Percentiles rank a stretch among this genome's conserved stretches.
Evolutionary conservation across 2,797 vertebrate species (phyloP).

Genomic region (Tenualosa ilisha): DNA sequence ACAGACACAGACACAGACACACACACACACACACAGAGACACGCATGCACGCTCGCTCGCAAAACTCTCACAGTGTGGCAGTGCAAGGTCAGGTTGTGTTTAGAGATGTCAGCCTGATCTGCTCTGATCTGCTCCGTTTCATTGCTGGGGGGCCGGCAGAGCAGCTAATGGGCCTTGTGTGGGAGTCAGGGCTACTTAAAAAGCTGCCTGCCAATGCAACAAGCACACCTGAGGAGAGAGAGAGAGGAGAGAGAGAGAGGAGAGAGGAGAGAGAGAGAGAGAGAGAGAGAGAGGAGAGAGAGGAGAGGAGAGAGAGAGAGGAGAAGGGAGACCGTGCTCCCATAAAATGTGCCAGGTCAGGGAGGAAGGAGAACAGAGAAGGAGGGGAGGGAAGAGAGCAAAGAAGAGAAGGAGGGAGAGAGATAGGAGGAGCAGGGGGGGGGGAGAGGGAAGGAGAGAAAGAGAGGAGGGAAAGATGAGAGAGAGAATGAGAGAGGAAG

Average conservation of each 20-base stretch:
- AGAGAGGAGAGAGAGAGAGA: conserved; percentile 15
- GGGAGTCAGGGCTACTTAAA: neutral
- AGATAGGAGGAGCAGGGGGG: neutral
- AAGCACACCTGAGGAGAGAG: conserved; percentile 1
- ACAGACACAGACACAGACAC: neutral
- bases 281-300: conserved; percentile 21
- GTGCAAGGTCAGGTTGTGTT: neutral
- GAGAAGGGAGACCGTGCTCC: conserved; percentile 8
- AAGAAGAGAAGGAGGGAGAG: neutral
- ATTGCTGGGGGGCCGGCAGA: neutral
- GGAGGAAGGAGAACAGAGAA: conserved; percentile 23
- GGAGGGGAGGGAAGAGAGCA: conserved; percentile 17
- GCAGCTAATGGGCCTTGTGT: conserved; percentile 5
- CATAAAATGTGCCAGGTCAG: neutral
- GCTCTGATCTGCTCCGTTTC: neutral
- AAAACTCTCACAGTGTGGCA: neutral
- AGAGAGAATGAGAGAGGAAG: neutral
- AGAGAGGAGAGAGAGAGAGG: conserved; percentile 31
- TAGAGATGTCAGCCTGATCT: neutral
- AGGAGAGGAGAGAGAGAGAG: neutral
- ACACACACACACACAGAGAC: neutral
- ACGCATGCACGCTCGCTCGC: neutral
- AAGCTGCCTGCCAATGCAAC: neutral
- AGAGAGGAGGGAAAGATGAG: conserved; percentile 31
- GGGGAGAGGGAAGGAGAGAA: conserved; percentile 31